Percentiles rank a stretch among this genome's conserved stretches.
These are phyloP conservation scores for Ramphastos sulfuratus DNA, from an alignment of 2,113 vertebrate species.

Conservation along the genomic window DNA sequence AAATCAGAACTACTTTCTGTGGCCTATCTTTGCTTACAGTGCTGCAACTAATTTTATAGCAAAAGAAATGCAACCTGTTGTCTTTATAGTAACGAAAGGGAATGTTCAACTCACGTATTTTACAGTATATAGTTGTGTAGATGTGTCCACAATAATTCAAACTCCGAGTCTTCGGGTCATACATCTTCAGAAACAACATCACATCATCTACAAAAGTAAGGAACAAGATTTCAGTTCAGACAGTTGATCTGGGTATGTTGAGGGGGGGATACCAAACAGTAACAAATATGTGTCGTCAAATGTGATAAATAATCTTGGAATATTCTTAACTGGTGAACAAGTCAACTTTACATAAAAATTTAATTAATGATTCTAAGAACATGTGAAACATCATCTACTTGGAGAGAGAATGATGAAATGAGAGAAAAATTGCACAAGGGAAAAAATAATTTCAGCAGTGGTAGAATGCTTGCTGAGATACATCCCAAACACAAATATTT, in stretches of 20 bases:
- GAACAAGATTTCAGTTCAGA: background rate
- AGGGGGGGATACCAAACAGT: background rate
- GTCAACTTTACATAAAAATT: background rate
- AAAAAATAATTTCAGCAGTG: accelerated
- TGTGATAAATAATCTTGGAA: background rate
- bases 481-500: background rate
- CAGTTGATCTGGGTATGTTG: background rate
- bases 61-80: background rate
- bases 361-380: background rate
- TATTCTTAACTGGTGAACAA: background rate
- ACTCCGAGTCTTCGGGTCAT: slow-evolving; percentile 98
- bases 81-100: background rate
- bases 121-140: slow-evolving; percentile 99
- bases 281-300: background rate
- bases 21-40: background rate
- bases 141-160: slow-evolving; percentile 99
- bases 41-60: background rate
- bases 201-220: slow-evolving; percentile 87
- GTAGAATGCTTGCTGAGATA: background rate
- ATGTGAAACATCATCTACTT: background rate
- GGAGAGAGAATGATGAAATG: background rate
- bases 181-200: slow-evolving; percentile 99
- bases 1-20: background rate
- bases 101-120: slow-evolving; percentile 91
- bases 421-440: background rate